phyloP scores from a whole-genome alignment of 2,797 vertebrate species.

The Neoniphon sammara region DNA sequence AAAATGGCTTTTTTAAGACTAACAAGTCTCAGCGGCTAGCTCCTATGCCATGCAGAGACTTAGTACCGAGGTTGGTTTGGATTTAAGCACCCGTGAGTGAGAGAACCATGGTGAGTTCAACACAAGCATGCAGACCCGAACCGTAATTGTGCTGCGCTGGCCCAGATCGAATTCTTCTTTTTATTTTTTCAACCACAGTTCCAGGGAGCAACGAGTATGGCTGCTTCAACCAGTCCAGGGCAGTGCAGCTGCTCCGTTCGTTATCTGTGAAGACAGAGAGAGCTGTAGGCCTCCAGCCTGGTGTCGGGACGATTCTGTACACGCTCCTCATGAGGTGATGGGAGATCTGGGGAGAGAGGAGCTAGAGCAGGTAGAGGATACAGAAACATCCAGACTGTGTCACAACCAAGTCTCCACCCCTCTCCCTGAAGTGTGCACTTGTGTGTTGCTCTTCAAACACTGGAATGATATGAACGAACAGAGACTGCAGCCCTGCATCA shows the following conservation, averaged over 20 bases:
- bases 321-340: conserved; percentile 11
- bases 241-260: conserved; percentile 10
- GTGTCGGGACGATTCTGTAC: conserved; percentile 13
- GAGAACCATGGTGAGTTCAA: conserved; percentile 44
- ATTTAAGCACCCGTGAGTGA: conserved; percentile 73
- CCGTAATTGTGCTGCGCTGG: neutral
- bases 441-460: neutral
- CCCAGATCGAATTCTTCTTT: conserved; percentile 2
- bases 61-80: conserved; percentile 75
- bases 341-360: neutral
- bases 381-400: conserved; percentile 23
- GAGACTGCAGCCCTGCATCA: conserved; percentile 16
- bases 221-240: conserved; percentile 18
- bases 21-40: conserved; percentile 38
- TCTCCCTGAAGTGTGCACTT: conserved; percentile 20
- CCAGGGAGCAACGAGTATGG: neutral
- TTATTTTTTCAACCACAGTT: conserved; percentile 6
- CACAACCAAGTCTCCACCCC: conserved; percentile 36
- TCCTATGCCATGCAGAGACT: conserved; percentile 41
- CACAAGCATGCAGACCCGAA: conserved; percentile 54
- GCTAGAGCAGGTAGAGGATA: conserved; percentile 9
- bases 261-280: conserved; percentile 3
- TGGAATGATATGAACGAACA: neutral
- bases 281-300: conserved; percentile 26
- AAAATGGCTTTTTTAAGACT: conserved; percentile 72